phyloP scores from a whole-genome alignment of 1,140 invertebrate species.

The Dryas iulia region DNA sequence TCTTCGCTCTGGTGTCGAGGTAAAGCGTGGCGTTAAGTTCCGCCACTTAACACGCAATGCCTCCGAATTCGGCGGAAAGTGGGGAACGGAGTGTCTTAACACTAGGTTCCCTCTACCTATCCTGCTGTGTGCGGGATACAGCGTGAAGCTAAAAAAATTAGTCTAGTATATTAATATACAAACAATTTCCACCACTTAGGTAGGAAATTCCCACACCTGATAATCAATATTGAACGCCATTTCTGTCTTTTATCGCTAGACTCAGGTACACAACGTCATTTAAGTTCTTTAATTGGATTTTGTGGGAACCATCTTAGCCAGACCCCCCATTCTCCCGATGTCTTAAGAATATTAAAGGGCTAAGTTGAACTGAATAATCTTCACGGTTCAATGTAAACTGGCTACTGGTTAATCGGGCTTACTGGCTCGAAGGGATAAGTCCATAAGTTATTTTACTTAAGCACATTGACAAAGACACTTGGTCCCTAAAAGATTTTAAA shows the following conservation, averaged over 20 bases:
- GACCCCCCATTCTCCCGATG: background rate
- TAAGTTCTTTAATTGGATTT: conserved; percentile 17
- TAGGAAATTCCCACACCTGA: background rate
- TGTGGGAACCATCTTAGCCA: conserved; percentile 3
- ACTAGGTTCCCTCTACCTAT: no score
- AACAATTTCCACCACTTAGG: background rate
- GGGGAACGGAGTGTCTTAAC: no score
- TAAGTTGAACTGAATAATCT: conserved; percentile 14
- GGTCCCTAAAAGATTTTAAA: background rate
- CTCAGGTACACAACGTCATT: conserved; percentile 10
- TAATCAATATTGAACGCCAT: conserved; percentile 1
- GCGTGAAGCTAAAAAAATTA: no score
- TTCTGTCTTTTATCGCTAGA: conserved; percentile 4
- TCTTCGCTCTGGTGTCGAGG: no score
- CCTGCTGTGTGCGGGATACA: no score
- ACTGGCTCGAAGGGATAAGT: conserved; percentile 20
- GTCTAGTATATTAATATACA: no score
- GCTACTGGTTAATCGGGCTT: conserved; percentile 18
- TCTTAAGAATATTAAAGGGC: conserved; percentile 15
- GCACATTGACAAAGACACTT: conserved; percentile 16
- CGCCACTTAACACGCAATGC: no score
- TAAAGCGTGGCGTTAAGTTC: no score
- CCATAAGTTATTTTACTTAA: conserved; percentile 29
- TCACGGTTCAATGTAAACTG: conserved; percentile 18
- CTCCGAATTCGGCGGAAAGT: no score